Conservation (phyloP, 2,888 invertebrate species). For the Metopia argyrocephala region DNA sequence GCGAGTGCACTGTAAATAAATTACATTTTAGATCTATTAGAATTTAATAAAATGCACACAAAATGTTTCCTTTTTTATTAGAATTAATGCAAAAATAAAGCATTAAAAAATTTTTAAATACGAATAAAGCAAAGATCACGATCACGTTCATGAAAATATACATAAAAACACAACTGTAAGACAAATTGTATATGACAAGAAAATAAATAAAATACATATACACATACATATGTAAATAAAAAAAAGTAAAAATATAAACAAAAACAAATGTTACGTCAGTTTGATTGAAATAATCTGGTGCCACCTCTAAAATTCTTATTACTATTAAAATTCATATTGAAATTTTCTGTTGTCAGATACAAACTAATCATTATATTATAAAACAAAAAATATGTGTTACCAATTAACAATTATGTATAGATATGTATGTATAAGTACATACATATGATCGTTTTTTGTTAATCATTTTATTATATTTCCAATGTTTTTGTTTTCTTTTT, state of each 20-base stretch:
- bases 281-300: constrained; percentile 41
- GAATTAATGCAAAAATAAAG: too few species aligned
- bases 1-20: too few species aligned
- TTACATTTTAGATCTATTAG: not conserved
- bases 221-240: not conserved
- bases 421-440: constrained; percentile 11
- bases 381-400: not conserved
- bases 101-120: not conserved
- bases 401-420: constrained; percentile 13
- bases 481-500: too few species aligned
- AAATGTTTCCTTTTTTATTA: not conserved
- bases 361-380: too few species aligned
- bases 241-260: not conserved
- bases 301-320: not conserved
- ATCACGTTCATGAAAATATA: constrained; percentile 62
- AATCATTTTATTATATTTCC: too few species aligned
- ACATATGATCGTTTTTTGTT: not conserved
- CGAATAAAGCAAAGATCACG: constrained; percentile 57
- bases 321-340: too few species aligned
- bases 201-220: constrained; percentile 29
- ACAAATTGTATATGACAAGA: constrained; percentile 16
- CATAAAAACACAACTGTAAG: constrained; percentile 16
- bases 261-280: constrained; percentile 56
- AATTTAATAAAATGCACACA: not conserved
- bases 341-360: too few species aligned